Conservation (phyloP, 2,797 vertebrate species). For the Necrosyrtes monachus region DNA sequence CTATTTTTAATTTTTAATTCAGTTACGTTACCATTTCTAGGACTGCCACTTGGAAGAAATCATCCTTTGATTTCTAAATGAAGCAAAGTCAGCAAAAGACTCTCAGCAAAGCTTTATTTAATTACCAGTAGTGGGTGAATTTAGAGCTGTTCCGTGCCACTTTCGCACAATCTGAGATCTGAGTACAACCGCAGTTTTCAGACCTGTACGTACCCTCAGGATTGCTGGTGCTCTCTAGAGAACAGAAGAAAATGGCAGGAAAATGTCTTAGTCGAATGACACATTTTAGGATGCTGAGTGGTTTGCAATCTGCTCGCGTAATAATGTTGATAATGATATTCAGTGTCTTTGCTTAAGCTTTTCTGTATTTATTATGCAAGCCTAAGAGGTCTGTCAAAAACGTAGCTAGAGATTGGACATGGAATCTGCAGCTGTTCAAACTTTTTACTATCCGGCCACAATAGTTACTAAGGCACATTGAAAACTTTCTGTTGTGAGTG, state of each 20-base stretch:
- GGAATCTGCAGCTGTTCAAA: slow-evolving; percentile 59
- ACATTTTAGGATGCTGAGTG: neutral
- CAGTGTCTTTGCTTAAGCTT: slow-evolving; percentile 6
- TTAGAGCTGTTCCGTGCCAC: neutral
- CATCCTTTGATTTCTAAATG: neutral
- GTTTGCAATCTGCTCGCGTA: neutral
- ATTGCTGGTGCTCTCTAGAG: neutral
- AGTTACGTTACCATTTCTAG: neutral
- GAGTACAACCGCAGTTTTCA: neutral
- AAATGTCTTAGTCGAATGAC: slow-evolving; percentile 14
- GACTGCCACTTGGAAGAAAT: neutral
- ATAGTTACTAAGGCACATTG: slow-evolving; percentile 2
- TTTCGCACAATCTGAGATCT: neutral
- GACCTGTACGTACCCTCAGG: neutral
- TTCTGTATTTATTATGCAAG: slow-evolving; percentile 48
- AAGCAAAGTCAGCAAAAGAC: neutral
- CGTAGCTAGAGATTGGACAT: neutral
- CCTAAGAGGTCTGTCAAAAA: slow-evolving; percentile 10
- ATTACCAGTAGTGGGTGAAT: accelerated
- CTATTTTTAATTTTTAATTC: neutral
- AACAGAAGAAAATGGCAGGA: neutral
- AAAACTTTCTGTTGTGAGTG: neutral
- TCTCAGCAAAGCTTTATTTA: neutral
- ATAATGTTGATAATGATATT: slow-evolving; percentile 6
- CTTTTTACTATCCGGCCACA: neutral